These are phyloP conservation scores for Bolinopsis microptera DNA, from an alignment of 37 sponge, comb jelly and placozoan species.

Conservation along the genomic window DNA sequence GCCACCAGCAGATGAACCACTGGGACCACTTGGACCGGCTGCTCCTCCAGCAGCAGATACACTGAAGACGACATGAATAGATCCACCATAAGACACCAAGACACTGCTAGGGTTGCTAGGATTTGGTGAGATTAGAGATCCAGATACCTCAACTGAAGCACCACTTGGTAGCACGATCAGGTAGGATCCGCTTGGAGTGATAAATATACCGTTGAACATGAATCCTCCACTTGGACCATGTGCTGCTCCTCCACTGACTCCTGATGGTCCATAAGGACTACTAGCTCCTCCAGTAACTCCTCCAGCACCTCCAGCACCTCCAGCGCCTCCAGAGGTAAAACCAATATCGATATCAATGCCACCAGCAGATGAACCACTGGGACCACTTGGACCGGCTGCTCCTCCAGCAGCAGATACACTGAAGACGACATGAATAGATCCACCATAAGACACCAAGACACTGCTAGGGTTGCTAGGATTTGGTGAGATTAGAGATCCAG, in stretches of 20 bases:
- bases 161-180: neutral
- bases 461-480: neutral
- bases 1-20: neutral
- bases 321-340: neutral
- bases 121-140: neutral
- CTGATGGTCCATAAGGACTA: slow-evolving; percentile 22
- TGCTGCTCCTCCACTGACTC: neutral
- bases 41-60: neutral
- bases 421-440: neutral
- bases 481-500: neutral
- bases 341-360: neutral
- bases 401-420: neutral
- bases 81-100: neutral
- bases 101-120: neutral
- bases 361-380: neutral
- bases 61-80: neutral
- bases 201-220: neutral
- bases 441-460: neutral
- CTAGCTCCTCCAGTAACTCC: slow-evolving; percentile 2
- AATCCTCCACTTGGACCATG: neutral
- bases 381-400: slow-evolving; percentile 9
- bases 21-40: neutral
- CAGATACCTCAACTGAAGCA: neutral
- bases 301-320: neutral
- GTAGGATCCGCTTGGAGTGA: neutral